Percentiles rank a stretch among this genome's conserved stretches.
Evolutionary conservation across 1,140 invertebrate species (phyloP).

Genomic region (Gryon sp.): DNA sequence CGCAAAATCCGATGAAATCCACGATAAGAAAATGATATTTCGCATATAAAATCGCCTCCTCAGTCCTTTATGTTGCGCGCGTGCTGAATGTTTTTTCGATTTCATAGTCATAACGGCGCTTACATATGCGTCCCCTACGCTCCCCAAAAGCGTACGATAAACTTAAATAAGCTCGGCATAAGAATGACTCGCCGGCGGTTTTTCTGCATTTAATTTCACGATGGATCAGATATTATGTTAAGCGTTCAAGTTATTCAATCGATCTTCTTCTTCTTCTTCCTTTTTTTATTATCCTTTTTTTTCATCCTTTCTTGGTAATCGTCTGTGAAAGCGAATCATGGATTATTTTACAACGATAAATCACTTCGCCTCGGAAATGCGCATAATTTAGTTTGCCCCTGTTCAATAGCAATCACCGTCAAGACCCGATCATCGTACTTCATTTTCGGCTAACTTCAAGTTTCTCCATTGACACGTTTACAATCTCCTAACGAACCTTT

Average conservation of each 20-base stretch:
- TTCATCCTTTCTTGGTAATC: constrained; percentile 61
- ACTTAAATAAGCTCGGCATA: constrained; percentile 57
- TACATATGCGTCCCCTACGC: constrained; percentile 43
- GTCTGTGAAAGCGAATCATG: constrained; percentile 67
- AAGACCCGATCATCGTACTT: constrained; percentile 33
- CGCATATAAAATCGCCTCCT: constrained; percentile 25
- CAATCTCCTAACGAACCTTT: constrained; percentile 44
- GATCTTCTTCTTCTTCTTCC: constrained; percentile 10
- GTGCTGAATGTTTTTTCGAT: constrained; percentile 3
- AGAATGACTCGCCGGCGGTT: constrained; percentile 67
- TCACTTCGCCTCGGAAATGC: constrained; percentile 45
- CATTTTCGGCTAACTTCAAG: constrained; percentile 35
- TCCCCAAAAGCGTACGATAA: constrained; percentile 29
- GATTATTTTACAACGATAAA: constrained; percentile 62
- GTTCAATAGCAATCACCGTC: constrained; percentile 55
- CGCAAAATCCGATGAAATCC: no score
- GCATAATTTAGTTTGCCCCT: constrained; percentile 46
- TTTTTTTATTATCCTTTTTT: neutral
- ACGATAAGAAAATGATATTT: neutral
- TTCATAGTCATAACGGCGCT: no score
- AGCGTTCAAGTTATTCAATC: constrained; percentile 73
- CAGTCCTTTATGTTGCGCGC: constrained; percentile 1
- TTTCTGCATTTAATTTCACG: constrained; percentile 69
- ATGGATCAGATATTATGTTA: constrained; percentile 75
- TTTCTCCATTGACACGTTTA: constrained; percentile 27